Evolutionary conservation across 2,113 vertebrate genomes (phyloP).

Genomic region (Lagopus muta): DNA sequence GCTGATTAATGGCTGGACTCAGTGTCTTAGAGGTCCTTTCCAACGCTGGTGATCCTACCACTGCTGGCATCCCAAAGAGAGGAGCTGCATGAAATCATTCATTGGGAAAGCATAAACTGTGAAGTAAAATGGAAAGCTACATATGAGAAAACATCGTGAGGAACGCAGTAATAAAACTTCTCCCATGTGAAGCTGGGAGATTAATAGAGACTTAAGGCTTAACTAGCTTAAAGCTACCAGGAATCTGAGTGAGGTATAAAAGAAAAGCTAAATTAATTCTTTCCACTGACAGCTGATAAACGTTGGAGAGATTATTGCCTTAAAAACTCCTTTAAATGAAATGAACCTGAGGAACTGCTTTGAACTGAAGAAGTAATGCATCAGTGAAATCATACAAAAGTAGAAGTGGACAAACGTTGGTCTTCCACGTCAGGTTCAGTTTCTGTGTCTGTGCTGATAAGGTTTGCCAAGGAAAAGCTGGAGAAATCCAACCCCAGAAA

Average conservation of each 20-base stretch:
- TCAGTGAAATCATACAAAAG: neutral
- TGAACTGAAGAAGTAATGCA: neutral
- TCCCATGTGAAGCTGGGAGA: neutral
- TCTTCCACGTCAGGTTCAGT: neutral
- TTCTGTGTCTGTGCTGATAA: neutral
- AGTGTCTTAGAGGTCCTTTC: too few relatives aligned
- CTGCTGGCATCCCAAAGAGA: rapidly evolving
- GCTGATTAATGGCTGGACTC: too few relatives aligned
- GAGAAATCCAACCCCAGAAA: neutral
- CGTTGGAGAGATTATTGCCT: neutral
- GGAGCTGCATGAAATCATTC: rapidly evolving
- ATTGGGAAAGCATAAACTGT: neutral
- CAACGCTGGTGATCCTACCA: too few relatives aligned
- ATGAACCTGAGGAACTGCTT: neutral
- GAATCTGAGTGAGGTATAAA: neutral
- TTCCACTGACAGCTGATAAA: neutral
- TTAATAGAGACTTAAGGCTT: neutral
- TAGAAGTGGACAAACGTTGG: neutral
- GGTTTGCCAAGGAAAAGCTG: neutral
- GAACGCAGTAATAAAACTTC: neutral
- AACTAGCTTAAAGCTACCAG: neutral
- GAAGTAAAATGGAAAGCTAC: neutral
- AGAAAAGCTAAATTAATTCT: neutral
- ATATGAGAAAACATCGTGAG: neutral
- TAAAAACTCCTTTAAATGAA: neutral